phyloP scores from a whole-genome alignment of 2,888 invertebrate species.

The Noctua pronuba region DNA sequence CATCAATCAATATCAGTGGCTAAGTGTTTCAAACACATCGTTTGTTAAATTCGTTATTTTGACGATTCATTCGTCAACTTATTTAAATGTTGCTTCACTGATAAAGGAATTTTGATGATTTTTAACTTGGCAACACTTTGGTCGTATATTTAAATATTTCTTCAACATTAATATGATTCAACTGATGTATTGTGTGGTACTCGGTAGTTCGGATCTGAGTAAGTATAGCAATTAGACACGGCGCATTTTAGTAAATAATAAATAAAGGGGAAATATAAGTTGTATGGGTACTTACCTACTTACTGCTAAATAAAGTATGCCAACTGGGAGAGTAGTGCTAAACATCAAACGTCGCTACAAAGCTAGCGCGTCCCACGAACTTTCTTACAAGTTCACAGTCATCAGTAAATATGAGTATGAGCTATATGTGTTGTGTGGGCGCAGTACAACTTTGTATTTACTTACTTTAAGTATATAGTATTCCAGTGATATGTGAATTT shows the following conservation, averaged over 20 bases:
- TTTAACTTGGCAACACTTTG: not conserved
- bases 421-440: not conserved
- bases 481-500: constrained; percentile 3
- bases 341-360: not conserved
- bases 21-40: constrained; percentile 5
- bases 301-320: not conserved
- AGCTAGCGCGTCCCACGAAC: not conserved
- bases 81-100: not conserved
- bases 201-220: not conserved
- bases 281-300: not conserved
- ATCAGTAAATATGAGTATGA: not conserved
- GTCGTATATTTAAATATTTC: not conserved
- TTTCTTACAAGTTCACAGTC: not conserved
- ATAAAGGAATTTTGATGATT: not conserved
- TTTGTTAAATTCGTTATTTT: not conserved
- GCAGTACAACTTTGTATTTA: constrained; percentile 15
- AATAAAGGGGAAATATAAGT: not conserved
- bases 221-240: not conserved
- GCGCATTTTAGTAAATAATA: not conserved
- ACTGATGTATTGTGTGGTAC: not conserved
- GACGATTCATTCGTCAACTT: not conserved
- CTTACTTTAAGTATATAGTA: not conserved
- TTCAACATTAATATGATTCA: not conserved
- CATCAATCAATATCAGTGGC: not conserved
- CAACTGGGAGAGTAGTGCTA: not conserved